phyloP scores from a whole-genome alignment of 2,113 vertebrate species.

The Ammodytes marinus region DNA sequence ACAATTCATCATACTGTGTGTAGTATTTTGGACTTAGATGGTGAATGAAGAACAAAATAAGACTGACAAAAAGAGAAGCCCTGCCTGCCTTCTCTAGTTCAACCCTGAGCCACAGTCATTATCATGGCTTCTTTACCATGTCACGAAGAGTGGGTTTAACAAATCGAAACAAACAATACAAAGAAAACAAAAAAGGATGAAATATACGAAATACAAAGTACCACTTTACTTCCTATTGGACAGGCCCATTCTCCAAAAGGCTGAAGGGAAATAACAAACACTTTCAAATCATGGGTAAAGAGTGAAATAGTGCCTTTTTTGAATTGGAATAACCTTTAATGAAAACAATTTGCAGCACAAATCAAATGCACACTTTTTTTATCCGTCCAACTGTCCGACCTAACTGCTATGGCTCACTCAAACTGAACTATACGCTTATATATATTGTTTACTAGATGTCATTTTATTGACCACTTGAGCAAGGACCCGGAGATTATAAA shows the following conservation, averaged over 20 bases:
- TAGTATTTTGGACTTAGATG: not conserved
- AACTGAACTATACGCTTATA: not conserved
- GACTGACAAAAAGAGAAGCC: not conserved
- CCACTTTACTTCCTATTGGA: slow-evolving; percentile 1
- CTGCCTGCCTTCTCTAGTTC: not conserved
- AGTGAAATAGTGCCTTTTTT: not conserved
- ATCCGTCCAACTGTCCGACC: not conserved
- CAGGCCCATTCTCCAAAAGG: not conserved
- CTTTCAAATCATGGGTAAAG: not conserved
- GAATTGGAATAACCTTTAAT: not conserved
- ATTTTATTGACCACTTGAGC: not conserved
- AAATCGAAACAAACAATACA: not conserved
- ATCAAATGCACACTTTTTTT: slow-evolving; percentile 6
- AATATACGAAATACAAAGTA: not conserved
- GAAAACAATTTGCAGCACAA: not conserved
- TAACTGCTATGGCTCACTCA: not conserved
- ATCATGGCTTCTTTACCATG: not conserved
- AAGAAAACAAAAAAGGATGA: not conserved
- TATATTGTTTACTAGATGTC: slow-evolving; percentile 11
- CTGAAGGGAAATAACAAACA: not conserved
- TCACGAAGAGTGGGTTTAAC: not conserved
- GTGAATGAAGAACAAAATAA: slow-evolving; percentile 17
- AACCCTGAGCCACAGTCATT: not conserved
- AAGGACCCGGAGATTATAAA: not conserved
- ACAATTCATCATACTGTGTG: slow-evolving; percentile 3